Evolutionary conservation across 2,888 invertebrate species (phyloP).

Genomic region (Coelopa pilipes): DNA sequence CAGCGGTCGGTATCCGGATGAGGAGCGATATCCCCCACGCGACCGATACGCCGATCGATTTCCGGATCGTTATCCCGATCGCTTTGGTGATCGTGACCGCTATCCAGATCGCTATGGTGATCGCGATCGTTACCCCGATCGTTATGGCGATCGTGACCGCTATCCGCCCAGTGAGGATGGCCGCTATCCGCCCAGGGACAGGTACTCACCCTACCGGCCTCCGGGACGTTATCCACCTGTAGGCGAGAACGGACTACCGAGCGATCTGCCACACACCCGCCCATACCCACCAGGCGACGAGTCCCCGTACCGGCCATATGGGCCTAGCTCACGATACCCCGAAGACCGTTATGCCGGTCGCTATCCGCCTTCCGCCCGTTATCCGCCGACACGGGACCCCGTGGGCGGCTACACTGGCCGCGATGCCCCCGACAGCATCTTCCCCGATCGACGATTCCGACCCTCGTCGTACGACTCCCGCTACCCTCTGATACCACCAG

Average conservation of each 20-base stretch:
- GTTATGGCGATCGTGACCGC: slow-evolving; percentile 49
- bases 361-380: slow-evolving; percentile 58
- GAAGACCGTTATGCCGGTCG: slow-evolving; percentile 58
- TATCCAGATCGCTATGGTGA: slow-evolving; percentile 43
- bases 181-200: slow-evolving; percentile 51
- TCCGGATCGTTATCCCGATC: slow-evolving; percentile 50
- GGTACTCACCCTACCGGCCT: slow-evolving; percentile 55
- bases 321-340: slow-evolving; percentile 55
- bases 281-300: slow-evolving; percentile 61
- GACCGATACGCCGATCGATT: slow-evolving; percentile 50
- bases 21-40: slow-evolving; percentile 48
- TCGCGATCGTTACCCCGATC: slow-evolving; percentile 44
- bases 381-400: slow-evolving; percentile 50
- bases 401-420: slow-evolving; percentile 60
- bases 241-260: slow-evolving; percentile 58
- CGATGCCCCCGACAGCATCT: slow-evolving; percentile 64
- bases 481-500: slow-evolving; percentile 57
- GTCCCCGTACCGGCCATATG: slow-evolving; percentile 58
- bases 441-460: slow-evolving; percentile 66
- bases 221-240: slow-evolving; percentile 55
- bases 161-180: slow-evolving; percentile 47
- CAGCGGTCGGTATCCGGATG: slow-evolving; percentile 47
- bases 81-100: slow-evolving; percentile 43
- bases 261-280: slow-evolving; percentile 65
- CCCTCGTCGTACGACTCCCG: slow-evolving; percentile 64